Evolutionary conservation across 2,113 vertebrate genomes (phyloP), one percentile per base, ranked within the genome.

Genomic region (Gobio gobio): DNA sequence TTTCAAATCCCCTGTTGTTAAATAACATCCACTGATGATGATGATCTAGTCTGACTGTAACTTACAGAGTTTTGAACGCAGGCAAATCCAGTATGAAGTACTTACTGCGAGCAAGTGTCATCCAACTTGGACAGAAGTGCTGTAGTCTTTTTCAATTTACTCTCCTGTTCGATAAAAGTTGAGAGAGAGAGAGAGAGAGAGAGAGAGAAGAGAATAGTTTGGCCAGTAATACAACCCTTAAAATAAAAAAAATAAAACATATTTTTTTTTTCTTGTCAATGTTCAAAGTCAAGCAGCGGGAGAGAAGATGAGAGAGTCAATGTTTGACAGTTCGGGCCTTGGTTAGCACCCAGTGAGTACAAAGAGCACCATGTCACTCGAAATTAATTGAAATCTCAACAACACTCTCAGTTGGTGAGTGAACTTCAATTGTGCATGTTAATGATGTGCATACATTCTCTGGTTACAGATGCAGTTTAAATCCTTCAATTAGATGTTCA

Each of bases 61-160:
- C 86, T 89, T 76, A 90, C 86, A 58, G 78, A 51, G 47, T 74
- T 82, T 78, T 87, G 49, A 86, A 86, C 18, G 64, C 56, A 13
- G 84, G 64, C 22, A 88, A 73, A 22, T 87, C 87, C 43, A 81
- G n/a, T 74, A 63, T 85, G 26, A 59, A 70, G 36, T 89, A 89
- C 58, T 81, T 89, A 89, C 58, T 81, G 63, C 6, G 61, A 82
- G 61, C 86, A 89, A 26, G 85, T 58, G 29, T 45, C 66, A 49
- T 88, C 70, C 18, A 78, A 18, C 83, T 78, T 77, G 4, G 84
- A 61, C 24, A 85, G 26, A 29, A 89, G 76, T 9, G 10, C 40
- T 8, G 22, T 83, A 13, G 49, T 76, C 66, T 72, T 83, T 33
- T 85, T 66, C 75, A 89, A 3, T 36, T 72, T 81, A 58, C 16